phyloP scores from a whole-genome alignment of 1,140 invertebrate genomes.

The Halictus rubicundus region DNA sequence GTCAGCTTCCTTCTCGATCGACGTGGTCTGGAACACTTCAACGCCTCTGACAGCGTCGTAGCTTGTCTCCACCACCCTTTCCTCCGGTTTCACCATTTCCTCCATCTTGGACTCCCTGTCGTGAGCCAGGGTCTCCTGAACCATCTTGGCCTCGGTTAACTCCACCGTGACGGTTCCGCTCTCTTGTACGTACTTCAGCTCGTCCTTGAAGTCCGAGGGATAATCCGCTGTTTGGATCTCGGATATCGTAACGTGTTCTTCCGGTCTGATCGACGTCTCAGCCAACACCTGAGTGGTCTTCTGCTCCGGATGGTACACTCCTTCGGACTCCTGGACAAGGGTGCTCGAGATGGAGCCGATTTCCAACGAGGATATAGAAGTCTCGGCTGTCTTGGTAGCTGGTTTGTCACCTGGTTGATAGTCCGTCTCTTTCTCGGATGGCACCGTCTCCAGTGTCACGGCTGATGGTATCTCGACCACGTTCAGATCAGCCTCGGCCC shows the following conservation, averaged over 20 bases:
- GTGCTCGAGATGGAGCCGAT: constrained; percentile 80
- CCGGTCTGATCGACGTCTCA: constrained; percentile 78
- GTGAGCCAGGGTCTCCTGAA: constrained; percentile 80
- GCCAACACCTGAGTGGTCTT: constrained; percentile 80
- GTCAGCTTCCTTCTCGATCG: constrained; percentile 82
- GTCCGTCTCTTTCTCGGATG: constrained; percentile 83
- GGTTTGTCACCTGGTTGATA: constrained; percentile 77
- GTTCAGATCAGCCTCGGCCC: constrained; percentile 81
- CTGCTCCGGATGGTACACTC: constrained; percentile 74
- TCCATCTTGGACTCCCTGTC: constrained; percentile 80
- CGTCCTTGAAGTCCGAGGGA: constrained; percentile 80
- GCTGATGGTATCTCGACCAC: constrained; percentile 83
- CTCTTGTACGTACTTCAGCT: constrained; percentile 81
- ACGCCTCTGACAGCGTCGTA: constrained; percentile 79
- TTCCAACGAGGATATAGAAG: constrained; percentile 81
- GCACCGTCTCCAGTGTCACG: constrained; percentile 81
- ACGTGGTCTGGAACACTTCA: constrained; percentile 80
- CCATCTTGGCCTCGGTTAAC: constrained; percentile 82
- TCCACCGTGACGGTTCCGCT: constrained; percentile 78
- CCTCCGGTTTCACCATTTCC: constrained; percentile 69
- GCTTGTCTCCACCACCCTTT: constrained; percentile 72
- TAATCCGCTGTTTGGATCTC: constrained; percentile 82
- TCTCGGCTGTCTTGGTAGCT: constrained; percentile 79
- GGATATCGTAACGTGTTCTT: constrained; percentile 81
- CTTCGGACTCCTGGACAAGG: constrained; percentile 82